Percentiles rank a stretch among this genome's conserved stretches.
Conservation (phyloP, 2,113 vertebrate genomes). For the Arvicanthis niloticus region DNA sequence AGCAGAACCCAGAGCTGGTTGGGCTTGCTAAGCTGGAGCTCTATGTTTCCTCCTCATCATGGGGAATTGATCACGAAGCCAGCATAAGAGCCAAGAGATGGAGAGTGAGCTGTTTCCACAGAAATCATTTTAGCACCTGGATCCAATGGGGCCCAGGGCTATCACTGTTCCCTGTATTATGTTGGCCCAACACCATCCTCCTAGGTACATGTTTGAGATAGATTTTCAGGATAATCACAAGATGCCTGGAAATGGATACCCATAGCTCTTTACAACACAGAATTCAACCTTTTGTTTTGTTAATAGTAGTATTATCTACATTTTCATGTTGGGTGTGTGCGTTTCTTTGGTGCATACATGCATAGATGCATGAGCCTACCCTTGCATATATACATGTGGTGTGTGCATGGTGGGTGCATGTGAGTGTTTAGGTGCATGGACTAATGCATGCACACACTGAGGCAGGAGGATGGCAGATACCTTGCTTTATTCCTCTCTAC, state of each 20-base stretch:
- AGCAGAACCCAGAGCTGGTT: neutral
- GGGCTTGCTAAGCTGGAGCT: neutral
- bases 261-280: neutral
- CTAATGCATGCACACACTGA: neutral
- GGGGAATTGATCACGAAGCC: neutral
- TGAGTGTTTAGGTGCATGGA: neutral
- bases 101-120: neutral
- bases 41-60: neutral
- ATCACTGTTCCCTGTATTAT: neutral
- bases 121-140: neutral
- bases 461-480: neutral
- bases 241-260: neutral
- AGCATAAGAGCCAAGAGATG: neutral
- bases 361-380: neutral
- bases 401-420: neutral
- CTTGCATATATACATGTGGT: neutral
- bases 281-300: neutral
- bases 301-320: neutral
- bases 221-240: neutral
- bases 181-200: neutral
- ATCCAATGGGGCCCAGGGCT: neutral
- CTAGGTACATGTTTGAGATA: neutral
- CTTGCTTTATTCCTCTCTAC: neutral
- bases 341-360: neutral
- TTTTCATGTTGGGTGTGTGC: neutral